A percentile compares a stretch with the other conserved stretches of the same genome.
These are phyloP conservation scores for Colistium nudipinnis DNA, from an alignment of 2,113 vertebrate species.

Conservation along the genomic window DNA sequence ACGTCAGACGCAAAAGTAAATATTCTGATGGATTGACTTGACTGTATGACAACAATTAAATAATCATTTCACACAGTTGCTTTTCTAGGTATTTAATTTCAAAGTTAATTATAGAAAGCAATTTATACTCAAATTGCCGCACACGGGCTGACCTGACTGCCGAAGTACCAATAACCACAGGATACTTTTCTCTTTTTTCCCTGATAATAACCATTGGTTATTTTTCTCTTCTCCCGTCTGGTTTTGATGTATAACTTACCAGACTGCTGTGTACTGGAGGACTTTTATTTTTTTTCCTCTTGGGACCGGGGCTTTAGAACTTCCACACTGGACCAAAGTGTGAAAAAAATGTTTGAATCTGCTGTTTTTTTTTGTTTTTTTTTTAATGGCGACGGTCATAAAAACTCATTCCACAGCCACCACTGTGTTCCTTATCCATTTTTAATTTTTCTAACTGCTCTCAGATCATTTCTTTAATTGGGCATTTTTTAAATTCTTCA, in stretches of 20 bases:
- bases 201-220: constrained; percentile 35
- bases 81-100: constrained; percentile 4
- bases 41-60: constrained; percentile 9
- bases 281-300: constrained; percentile 10
- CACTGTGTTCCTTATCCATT: background rate
- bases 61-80: background rate
- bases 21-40: constrained; percentile 33
- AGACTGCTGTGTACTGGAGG: constrained; percentile 36
- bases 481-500: background rate
- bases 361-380: constrained; percentile 30
- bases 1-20: constrained; percentile 24
- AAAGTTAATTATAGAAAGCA: constrained; percentile 25
- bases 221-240: constrained; percentile 29
- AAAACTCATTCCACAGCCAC: constrained; percentile 60
- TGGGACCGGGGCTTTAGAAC: constrained; percentile 58
- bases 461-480: background rate
- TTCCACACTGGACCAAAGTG: constrained; percentile 61
- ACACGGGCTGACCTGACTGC: constrained; percentile 12
- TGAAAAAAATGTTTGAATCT: constrained; percentile 60
- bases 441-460: background rate
- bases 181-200: background rate
- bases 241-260: constrained; percentile 61
- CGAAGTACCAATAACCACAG: background rate
- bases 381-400: constrained; percentile 36
- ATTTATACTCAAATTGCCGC: constrained; percentile 9